These are phyloP conservation scores for Neoarius graeffei DNA, from an alignment of 2,113 vertebrate genomes.

Conservation along the genomic window DNA sequence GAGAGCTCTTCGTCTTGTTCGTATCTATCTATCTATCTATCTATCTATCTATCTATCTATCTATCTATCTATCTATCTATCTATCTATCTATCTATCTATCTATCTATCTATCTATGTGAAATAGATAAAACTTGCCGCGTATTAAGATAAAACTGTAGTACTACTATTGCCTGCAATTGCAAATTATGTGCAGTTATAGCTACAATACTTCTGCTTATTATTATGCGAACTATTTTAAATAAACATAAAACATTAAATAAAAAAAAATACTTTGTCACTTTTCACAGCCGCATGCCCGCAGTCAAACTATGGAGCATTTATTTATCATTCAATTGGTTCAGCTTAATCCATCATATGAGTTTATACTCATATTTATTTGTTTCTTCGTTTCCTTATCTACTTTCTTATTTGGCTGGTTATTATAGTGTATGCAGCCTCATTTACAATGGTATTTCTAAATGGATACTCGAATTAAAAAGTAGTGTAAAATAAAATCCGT, in stretches of 20 bases:
- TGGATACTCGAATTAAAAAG: background rate
- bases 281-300: background rate
- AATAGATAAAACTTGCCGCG: background rate
- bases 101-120: background rate
- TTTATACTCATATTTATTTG: background rate
- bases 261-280: background rate
- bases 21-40: background rate
- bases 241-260: background rate
- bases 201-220: background rate
- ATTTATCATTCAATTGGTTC: background rate
- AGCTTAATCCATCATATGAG: background rate
- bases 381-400: background rate
- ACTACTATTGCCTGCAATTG: too few relatives aligned
- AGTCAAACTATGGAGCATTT: background rate
- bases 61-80: background rate
- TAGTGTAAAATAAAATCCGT: background rate
- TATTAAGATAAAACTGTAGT: background rate
- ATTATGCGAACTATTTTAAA: background rate
- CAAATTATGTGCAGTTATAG: background rate
- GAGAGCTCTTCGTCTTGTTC: too few relatives aligned
- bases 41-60: background rate
- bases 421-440: too few relatives aligned
- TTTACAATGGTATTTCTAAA: background rate
- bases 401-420: background rate
- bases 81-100: too few relatives aligned